Evolutionary conservation across 2,888 invertebrate species (phyloP).

Genomic region (Mesorhabditis spiculigera): DNA sequence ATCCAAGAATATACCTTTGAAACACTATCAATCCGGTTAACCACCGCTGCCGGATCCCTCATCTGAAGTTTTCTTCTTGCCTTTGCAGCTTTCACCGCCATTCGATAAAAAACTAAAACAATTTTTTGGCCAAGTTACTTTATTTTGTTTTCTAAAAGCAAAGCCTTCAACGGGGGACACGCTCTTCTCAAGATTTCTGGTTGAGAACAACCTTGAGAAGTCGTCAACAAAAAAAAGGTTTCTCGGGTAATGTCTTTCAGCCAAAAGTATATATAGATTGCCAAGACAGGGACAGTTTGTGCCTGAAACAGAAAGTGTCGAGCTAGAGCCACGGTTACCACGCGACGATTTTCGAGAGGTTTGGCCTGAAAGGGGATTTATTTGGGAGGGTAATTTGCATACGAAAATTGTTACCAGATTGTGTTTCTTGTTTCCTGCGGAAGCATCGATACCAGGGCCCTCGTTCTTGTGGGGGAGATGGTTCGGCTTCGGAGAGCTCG

Average conservation of each 20-base stretch:
- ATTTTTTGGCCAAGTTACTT: neutral
- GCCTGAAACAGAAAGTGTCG: slow-evolving; percentile 7
- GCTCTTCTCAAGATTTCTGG: neutral
- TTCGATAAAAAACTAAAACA: slow-evolving; percentile 45
- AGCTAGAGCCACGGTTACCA: neutral
- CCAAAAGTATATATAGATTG: no score
- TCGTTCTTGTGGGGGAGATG: slow-evolving; percentile 9
- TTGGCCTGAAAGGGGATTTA: neutral
- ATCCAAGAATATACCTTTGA: slow-evolving; percentile 26
- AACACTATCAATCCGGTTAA: slow-evolving; percentile 43
- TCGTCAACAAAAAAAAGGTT: neutral
- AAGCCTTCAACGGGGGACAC: no score
- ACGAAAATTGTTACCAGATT: neutral
- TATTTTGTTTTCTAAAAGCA: neutral
- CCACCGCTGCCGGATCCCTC: slow-evolving; percentile 41
- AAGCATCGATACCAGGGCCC: slow-evolving; percentile 14
- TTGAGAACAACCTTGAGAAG: neutral
- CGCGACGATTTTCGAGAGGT: slow-evolving; percentile 8
- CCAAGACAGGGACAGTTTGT: neutral
- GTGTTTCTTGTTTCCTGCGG: neutral
- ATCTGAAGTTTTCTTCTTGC: slow-evolving; percentile 38
- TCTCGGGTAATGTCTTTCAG: neutral
- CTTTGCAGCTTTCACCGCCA: slow-evolving; percentile 46
- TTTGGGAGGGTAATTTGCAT: no score
- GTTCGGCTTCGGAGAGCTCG: slow-evolving; percentile 16